A percentile compares a stretch with the other conserved stretches of the same genome.
phyloP scores from a whole-genome alignment of 1,140 invertebrate genomes.

The Pogonomyrmex californicus region DNA sequence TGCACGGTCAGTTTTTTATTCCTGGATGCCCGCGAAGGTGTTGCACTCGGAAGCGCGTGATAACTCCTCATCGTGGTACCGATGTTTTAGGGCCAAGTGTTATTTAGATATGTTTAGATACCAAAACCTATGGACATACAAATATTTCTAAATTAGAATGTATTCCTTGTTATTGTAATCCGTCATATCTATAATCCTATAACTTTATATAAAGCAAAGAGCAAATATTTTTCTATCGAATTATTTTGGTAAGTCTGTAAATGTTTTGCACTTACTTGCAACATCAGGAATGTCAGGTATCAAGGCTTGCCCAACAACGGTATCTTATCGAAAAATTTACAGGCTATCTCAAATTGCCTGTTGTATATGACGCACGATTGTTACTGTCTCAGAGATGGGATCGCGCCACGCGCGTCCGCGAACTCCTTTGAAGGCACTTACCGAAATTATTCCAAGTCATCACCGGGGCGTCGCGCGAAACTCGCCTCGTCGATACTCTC shows the following conservation, averaged over 20 bases:
- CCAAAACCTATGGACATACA: neutral
- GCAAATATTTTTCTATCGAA: neutral
- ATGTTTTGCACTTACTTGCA: neutral
- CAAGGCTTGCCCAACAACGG: neutral
- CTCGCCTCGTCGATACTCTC: conserved; percentile 26
- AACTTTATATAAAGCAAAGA: neutral
- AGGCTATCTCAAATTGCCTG: conserved; percentile 2
- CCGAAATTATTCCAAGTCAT: conserved; percentile 45
- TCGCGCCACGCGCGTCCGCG: neutral
- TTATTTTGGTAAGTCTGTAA: neutral
- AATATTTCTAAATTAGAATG: neutral
- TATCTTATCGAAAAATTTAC: conserved; percentile 2
- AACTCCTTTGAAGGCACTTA: neutral
- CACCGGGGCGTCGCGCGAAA: neutral
- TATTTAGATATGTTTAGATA: neutral
- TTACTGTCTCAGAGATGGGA: conserved; percentile 13
- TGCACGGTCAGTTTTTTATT: conserved; percentile 18
- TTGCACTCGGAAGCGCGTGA: neutral
- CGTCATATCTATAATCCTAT: neutral
- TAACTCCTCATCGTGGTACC: neutral
- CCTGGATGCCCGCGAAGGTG: conserved; percentile 15
- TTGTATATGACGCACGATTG: conserved; percentile 24
- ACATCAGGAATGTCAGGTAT: neutral
- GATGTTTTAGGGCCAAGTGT: neutral
- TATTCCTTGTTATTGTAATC: neutral